Percentiles rank a stretch among this genome's conserved stretches.
Evolutionary conservation across 2,888 invertebrate species (phyloP).

Genomic region (Drosophila ezoana): DNA sequence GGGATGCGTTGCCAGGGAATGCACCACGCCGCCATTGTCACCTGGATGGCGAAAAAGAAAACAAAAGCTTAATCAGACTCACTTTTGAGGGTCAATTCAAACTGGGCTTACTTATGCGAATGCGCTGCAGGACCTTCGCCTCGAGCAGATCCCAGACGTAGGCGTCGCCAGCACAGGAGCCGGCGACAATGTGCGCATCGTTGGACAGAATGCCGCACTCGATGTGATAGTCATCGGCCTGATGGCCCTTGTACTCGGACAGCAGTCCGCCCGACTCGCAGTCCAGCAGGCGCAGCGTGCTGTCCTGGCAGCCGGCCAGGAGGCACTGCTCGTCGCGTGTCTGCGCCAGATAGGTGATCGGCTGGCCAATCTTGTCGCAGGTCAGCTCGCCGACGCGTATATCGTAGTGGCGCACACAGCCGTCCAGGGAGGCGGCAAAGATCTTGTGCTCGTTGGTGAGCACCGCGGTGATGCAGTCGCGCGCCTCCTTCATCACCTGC

Average conservation of each 20-base stretch:
- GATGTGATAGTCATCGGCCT: slow-evolving; percentile 92
- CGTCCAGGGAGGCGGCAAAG: slow-evolving; percentile 95
- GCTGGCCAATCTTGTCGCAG: slow-evolving; percentile 93
- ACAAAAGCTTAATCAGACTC: background rate
- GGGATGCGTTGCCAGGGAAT: slow-evolving; percentile 94
- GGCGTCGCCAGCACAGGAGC: slow-evolving; percentile 92
- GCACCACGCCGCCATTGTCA: slow-evolving; percentile 88
- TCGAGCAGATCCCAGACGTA: slow-evolving; percentile 93
- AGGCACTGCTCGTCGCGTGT: slow-evolving; percentile 97
- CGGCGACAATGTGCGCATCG: slow-evolving; percentile 94
- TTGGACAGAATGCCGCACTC: slow-evolving; percentile 94
- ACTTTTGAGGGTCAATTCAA: background rate
- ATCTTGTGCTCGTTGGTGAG: slow-evolving; percentile 95
- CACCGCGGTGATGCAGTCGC: slow-evolving; percentile 93
- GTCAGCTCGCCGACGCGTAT: slow-evolving; percentile 93
- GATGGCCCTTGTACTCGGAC: slow-evolving; percentile 93
- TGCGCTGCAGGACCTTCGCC: slow-evolving; percentile 86
- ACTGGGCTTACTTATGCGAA: slow-evolving; percentile 74
- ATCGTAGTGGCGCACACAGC: slow-evolving; percentile 95
- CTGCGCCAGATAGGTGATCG: slow-evolving; percentile 91
- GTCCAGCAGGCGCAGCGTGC: slow-evolving; percentile 93
- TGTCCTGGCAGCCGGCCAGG: slow-evolving; percentile 93
- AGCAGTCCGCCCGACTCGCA: slow-evolving; percentile 92
- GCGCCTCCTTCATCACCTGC: slow-evolving; percentile 95
- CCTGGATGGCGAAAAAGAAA: slow-evolving; percentile 53